Percentiles rank a stretch among this genome's conserved stretches.
Evolutionary conservation across 1,140 invertebrate species (phyloP).

Genomic region (Cephus cinctus): DNA sequence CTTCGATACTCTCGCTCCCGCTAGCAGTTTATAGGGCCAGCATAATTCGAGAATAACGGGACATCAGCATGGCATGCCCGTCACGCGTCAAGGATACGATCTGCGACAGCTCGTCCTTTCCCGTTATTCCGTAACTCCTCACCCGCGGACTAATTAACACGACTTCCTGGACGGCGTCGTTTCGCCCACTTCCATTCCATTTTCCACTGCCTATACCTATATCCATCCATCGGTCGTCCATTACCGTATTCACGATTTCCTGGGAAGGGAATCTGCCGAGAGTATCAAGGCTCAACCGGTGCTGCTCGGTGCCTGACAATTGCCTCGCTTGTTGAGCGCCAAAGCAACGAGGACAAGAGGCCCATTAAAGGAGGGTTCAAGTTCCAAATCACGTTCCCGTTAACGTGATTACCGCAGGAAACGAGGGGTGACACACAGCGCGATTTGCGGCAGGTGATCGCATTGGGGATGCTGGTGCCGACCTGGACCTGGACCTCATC

Average conservation of each 20-base stretch:
- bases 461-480: too few species aligned
- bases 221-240: too few species aligned
- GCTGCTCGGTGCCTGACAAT: too few species aligned
- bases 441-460: not conserved
- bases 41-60: constrained; percentile 33
- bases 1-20: not conserved
- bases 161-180: too few species aligned
- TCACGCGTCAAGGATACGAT: constrained; percentile 32
- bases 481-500: too few species aligned
- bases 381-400: constrained; percentile 36
- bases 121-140: constrained; percentile 9
- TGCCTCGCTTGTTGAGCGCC: not conserved
- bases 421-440: not conserved
- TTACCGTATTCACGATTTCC: too few species aligned
- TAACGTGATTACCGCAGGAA: constrained; percentile 28
- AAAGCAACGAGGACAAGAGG: not conserved
- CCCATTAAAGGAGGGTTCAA: constrained; percentile 31
- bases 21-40: constrained; percentile 22
- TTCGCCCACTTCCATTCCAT: too few species aligned
- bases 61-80: constrained; percentile 29
- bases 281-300: too few species aligned
- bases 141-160: too few species aligned
- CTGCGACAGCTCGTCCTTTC: constrained; percentile 18
- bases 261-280: too few species aligned
- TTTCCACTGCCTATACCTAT: too few species aligned